A percentile compares a stretch with the other conserved stretches of the same genome.
These are phyloP conservation scores for Myotis pilosus DNA, from an alignment of 2,797 vertebrate genomes.

Conservation along the genomic window DNA sequence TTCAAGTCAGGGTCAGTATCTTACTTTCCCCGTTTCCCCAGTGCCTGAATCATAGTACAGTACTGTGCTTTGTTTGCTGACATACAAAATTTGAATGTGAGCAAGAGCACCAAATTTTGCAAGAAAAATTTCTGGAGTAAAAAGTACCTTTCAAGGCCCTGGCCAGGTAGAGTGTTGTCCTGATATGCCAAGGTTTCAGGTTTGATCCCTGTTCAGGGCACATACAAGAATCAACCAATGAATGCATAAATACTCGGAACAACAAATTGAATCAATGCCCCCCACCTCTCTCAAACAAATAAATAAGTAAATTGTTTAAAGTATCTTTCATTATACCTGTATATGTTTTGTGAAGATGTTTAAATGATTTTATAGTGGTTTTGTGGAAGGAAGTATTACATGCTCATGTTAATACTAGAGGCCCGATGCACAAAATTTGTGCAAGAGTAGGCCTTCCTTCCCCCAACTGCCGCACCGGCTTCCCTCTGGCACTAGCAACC, in stretches of 20 bases:
- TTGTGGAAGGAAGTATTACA: neutral
- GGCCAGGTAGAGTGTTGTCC: neutral
- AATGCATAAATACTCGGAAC: neutral
- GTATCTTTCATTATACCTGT: neutral
- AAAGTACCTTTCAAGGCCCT: neutral
- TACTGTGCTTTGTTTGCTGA: conserved; percentile 14
- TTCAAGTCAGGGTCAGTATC: neutral
- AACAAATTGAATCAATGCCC: neutral
- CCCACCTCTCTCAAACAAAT: neutral
- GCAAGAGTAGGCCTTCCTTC: too few species aligned
- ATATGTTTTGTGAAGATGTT: conserved; percentile 19
- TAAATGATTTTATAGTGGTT: conserved; percentile 24
- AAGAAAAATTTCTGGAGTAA: neutral
- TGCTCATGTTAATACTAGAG: neutral
- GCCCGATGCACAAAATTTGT: too few species aligned
- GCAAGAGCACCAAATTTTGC: neutral
- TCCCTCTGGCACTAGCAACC: too few species aligned
- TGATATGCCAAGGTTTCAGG: neutral
- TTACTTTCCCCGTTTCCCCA: neutral
- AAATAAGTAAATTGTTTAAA: neutral
- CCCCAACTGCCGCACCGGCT: too few species aligned
- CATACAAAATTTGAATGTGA: neutral
- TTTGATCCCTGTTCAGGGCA: neutral
- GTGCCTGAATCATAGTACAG: neutral
- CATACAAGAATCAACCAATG: neutral